Base-by-base conservation (phyloP, 2,797 vertebrate species). In the Brachyrhaphis roseni region DNA sequence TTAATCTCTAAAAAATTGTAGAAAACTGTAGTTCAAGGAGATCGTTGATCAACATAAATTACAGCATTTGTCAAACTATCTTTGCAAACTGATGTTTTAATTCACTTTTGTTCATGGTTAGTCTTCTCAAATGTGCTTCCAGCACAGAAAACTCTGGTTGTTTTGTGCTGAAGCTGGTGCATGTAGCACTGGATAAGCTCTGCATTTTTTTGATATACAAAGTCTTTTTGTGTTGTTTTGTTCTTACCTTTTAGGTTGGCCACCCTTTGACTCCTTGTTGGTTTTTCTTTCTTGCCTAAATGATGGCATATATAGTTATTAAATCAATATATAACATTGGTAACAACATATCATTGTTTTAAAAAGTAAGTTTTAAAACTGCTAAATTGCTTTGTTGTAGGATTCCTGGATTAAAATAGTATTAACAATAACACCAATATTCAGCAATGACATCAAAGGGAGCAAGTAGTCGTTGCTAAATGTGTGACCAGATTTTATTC, bases 171-270 rank as follows among this genome's bases (percentile, higher is more conserved):
- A 57, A 57, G 55, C 11, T 57, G n/a, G 55, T 28, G 55, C 51
- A 53, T 26, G 8, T 1, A 59, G 55, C 12, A 4, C 4, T 59
- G 28, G 57, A 28, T 28, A 15, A 59, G 12, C n/a, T 59, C 5
- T 28, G 57, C 4, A 15, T 16, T 26, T 31, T 57, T 59, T 28
- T 59, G 26, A 59, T 16, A 12, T 57, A 12, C 28, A 59, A 31
- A 31, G 16, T 28, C 12, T 7, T 62, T 39, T 66, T 66, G 18
- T 36, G 3, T 36, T 49, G 43, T 49, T 72, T 49, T 71, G 26
- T 11, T 71, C 87, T 28, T 82, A 94, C 92, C 90, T 90, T 83
- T 78, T 31, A 84, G 73, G 76, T 76, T 89, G 53, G 82, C 51
- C 43, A 70, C 53, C 53, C 87, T 93, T 28, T 72, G 68, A 77